Base-by-base conservation (phyloP, 2,888 invertebrate species). In the Mesorhabditis belari region DNA sequence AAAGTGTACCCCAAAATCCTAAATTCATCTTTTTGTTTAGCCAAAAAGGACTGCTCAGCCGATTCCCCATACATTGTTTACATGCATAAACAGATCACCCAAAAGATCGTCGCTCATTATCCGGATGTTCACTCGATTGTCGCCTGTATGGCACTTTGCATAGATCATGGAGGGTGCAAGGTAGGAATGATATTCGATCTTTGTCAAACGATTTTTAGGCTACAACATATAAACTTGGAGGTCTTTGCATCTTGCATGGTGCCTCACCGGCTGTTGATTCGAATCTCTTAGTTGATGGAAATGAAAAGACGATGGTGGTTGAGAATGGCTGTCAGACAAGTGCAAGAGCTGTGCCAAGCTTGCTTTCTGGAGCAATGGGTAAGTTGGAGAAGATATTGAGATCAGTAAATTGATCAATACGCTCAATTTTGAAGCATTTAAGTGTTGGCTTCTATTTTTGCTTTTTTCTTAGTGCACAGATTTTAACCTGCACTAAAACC, bases 181-280 rank as follows among this genome's bases (percentile, higher is more conserved):
- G 72, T 72, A 35, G 12, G n/a, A 27, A n/a, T n/a, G n/a, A n/a
- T n/a, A n/a, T n/a, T n/a, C n/a, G n/a, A n/a, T n/a, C n/a, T n/a
- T n/a, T 35, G 44, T 35, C n/a, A 35, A 2, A 35, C 44, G 44
- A 1, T 35, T 52, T 61, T 49, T 55, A 72, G 70, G 63, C 73
- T 3, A 58, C 70, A 0, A 70, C 73, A 0, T 73, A 71, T 60
- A 73, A 70, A 55, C 50, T 58, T 6, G 51, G 57, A 9, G 73
- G 71, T 28, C 64, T 73, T 55, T 73, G 73, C 50, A 63, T 73
- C 51, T 55, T 71, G 4, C 73, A 73, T 55, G 65, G 63, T 3
- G 62, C 61, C 0, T 63, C 63, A 5, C 66, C 70, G 9, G 29
- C 64, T 4, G 49, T 52, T 2, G 70, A 73, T 55, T 24, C 58